A percentile compares a stretch with the other conserved stretches of the same genome.
Conservation (phyloP, 1,140 invertebrate genomes). For the Caenorhabditis brenneri region DNA sequence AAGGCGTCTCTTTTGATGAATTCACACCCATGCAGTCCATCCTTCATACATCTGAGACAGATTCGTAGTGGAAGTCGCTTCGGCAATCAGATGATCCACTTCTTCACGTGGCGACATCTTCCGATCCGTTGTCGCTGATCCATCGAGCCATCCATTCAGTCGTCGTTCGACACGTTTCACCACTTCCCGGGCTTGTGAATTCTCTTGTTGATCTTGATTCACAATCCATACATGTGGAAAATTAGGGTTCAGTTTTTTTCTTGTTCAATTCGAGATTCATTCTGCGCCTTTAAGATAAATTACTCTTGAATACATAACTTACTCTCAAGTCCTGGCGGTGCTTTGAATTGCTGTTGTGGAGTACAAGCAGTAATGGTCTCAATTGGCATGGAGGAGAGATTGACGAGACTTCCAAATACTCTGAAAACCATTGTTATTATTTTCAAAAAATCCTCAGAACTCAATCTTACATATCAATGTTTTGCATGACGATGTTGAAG, state of each 20-base stretch:
- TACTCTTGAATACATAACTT: no score
- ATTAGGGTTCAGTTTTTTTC: neutral
- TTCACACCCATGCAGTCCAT: conserved; percentile 98
- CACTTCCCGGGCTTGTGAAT: neutral
- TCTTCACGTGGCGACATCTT: conserved; percentile 46
- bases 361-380: neutral
- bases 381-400: neutral
- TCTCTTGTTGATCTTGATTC: conserved; percentile 33
- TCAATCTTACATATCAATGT: neutral
- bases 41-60: conserved; percentile 95
- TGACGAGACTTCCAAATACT: neutral
- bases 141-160: conserved; percentile 17
- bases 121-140: neutral
- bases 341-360: neutral
- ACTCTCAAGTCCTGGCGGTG: conserved; percentile 29
- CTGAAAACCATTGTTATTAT: no score
- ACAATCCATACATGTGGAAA: conserved; percentile 19
- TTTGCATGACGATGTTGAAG: conserved; percentile 26
- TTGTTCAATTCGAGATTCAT: no score
- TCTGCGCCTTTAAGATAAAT: no score
- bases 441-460: no score
- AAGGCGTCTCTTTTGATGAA: neutral
- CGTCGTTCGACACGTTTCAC: conserved; percentile 21
- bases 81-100: conserved; percentile 84
- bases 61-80: conserved; percentile 89